A percentile compares a stretch with the other conserved stretches of the same genome.
These are phyloP conservation scores for chimpanzee (Pan troglodytes) DNA, from an alignment of 2,113 vertebrate species.

Conservation along the genomic window NHGRI_mPanTro3-v2.1_pri NC_072404.2:53779001-53779500, in stretches of 20 bases:
- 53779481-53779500: neutral
- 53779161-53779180: neutral
- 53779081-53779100: no score
- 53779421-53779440: neutral
- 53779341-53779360: accelerated
- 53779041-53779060: neutral
- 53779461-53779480: neutral
- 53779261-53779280: neutral
- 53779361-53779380: neutral
- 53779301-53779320: neutral
- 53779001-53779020: neutral
- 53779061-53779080: neutral
- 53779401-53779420: neutral
- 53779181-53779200: neutral
- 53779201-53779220: neutral
- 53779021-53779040: neutral
- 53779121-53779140: neutral
- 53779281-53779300: neutral
- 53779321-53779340: neutral
- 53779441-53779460: neutral
- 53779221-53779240: neutral
- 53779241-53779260: neutral
- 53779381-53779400: no score
- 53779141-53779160: neutral
- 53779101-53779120: neutral